These are phyloP conservation scores for Harpalus rufipes DNA, from an alignment of 2,888 invertebrate species.

Conservation along the genomic window DNA sequence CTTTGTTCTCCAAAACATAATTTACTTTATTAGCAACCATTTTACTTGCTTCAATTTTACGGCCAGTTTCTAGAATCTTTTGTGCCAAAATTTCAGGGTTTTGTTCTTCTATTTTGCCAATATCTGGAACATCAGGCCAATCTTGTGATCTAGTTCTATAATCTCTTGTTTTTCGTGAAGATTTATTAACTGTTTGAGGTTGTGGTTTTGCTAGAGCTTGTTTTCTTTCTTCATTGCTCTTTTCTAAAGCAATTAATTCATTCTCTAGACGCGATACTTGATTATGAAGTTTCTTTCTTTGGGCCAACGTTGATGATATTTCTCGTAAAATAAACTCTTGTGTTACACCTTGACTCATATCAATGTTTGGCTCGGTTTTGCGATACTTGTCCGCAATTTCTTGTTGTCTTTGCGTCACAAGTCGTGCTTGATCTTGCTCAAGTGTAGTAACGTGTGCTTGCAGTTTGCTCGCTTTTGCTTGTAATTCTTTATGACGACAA, in stretches of 20 bases:
- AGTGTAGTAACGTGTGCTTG: conserved; percentile 89
- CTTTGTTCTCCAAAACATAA: conserved; percentile 69
- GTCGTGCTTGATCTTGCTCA: conserved; percentile 87
- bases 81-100: conserved; percentile 94
- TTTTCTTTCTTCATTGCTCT: conserved; percentile 83
- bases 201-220: conserved; percentile 73
- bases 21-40: conserved; percentile 74
- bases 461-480: conserved; percentile 91
- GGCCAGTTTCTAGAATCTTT: conserved; percentile 92
- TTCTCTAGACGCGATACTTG: conserved; percentile 89
- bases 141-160: conserved; percentile 91
- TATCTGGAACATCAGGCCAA: conserved; percentile 94
- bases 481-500: conserved; percentile 93
- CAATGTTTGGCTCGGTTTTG: conserved; percentile 79
- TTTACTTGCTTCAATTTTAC: conserved; percentile 93
- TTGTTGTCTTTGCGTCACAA: conserved; percentile 86
- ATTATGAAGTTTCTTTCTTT: conserved; percentile 90
- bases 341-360: conserved; percentile 84
- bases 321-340: conserved; percentile 92
- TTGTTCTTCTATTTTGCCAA: conserved; percentile 94
- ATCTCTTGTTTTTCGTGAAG: conserved; percentile 83
- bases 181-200: conserved; percentile 75
- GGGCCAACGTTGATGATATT: conserved; percentile 90
- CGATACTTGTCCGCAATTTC: conserved; percentile 87
- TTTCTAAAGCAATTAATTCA: conserved; percentile 87